Percentiles rank a stretch among this genome's conserved stretches.
phyloP scores from a whole-genome alignment of 92 coral and sea anemone species.

The Bergia sp. region DNA sequence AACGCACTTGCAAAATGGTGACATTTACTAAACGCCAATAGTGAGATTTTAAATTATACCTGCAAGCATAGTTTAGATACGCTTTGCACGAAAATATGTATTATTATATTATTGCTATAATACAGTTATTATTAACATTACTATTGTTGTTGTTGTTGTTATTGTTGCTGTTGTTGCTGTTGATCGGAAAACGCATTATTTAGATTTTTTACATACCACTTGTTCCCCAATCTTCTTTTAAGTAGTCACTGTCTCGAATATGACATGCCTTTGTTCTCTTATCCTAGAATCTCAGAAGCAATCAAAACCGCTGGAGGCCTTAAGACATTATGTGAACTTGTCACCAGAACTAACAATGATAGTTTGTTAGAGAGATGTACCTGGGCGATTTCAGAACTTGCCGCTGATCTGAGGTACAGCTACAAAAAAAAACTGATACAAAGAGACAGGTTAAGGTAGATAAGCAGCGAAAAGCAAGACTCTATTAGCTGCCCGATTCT shows the following conservation, averaged over 20 bases:
- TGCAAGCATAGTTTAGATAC: too few species aligned
- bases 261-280: background rate
- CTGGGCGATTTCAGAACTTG: constrained; percentile 82
- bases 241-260: background rate
- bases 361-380: constrained; percentile 81
- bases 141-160: background rate
- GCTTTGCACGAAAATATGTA: too few species aligned
- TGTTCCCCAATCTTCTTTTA: background rate
- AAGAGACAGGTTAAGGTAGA: background rate
- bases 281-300: constrained; percentile 77
- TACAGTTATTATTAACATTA: background rate
- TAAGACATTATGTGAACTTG: constrained; percentile 67
- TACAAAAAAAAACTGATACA: background rate
- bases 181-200: background rate
- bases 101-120: too few species aligned
- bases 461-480: too few species aligned
- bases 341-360: constrained; percentile 56
- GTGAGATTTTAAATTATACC: too few species aligned
- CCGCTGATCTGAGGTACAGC: constrained; percentile 70
- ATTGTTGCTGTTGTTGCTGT: background rate
- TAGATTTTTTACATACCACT: background rate
- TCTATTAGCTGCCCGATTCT: too few species aligned
- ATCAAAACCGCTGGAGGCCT: constrained; percentile 82
- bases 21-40: too few species aligned
- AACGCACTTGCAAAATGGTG: too few species aligned